These are phyloP conservation scores for Urocyon cinereoargenteus DNA, from an alignment of 2,797 vertebrate species.

Conservation along the genomic window DNA sequence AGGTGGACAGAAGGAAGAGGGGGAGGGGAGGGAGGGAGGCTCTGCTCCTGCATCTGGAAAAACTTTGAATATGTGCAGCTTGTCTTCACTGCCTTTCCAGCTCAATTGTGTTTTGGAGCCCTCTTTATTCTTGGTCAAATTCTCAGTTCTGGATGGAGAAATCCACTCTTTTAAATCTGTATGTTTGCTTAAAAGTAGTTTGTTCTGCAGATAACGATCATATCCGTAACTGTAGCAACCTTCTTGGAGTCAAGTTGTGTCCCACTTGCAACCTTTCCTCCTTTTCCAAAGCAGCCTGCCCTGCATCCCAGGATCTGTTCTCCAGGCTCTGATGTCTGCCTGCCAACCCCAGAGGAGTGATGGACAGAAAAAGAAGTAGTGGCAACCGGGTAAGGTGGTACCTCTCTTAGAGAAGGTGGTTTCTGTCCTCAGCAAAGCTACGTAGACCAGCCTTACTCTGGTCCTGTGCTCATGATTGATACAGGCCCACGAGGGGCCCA, in stretches of 20 bases:
- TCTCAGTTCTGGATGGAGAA: no score
- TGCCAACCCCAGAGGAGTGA: neutral
- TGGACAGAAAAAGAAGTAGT: neutral
- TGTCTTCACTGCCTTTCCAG: neutral
- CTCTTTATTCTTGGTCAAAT: no score
- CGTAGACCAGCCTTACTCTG: no score
- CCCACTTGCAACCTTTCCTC: neutral
- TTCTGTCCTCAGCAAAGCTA: neutral
- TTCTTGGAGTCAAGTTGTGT: neutral
- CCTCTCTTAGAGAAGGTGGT: neutral
- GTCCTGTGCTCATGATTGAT: rapidly evolving
- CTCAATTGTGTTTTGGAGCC: neutral
- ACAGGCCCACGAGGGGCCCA: no score
- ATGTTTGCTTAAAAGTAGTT: no score
- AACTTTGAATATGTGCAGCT: neutral
- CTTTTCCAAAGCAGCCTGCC: neutral
- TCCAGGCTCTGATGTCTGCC: neutral
- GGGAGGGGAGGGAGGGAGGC: neutral
- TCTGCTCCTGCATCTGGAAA: neutral
- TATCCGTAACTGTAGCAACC: neutral
- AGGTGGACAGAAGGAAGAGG: neutral
- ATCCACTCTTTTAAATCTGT: no score
- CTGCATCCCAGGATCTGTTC: no score
- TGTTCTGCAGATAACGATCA: no score
- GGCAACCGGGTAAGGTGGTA: neutral